These are phyloP conservation scores for Drosophila kanekoi DNA, from an alignment of 2,888 invertebrate genomes.

Conservation along the genomic window DNA sequence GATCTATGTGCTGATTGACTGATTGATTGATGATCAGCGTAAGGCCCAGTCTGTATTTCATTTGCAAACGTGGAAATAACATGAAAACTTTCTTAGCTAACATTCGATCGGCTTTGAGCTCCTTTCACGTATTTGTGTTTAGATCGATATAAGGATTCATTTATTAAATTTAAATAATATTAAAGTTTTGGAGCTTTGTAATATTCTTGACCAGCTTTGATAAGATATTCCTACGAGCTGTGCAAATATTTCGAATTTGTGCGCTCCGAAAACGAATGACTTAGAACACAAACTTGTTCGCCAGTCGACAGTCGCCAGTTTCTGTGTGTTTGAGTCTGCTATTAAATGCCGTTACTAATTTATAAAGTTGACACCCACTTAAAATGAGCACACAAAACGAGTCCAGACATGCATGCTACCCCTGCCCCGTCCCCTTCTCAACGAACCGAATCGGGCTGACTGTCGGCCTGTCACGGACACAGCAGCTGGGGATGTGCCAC, in stretches of 20 bases:
- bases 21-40: too few relatives aligned
- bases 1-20: too few relatives aligned
- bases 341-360: conserved; percentile 74
- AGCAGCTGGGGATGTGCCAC: conserved; percentile 29
- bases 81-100: too few relatives aligned
- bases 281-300: conserved; percentile 59
- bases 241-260: neutral
- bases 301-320: neutral
- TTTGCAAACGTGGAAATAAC: too few relatives aligned
- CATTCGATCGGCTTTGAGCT: too few relatives aligned
- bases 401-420: conserved; percentile 15
- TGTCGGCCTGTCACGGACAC: conserved; percentile 22
- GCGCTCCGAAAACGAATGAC: conserved; percentile 51
- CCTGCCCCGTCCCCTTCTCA: neutral
- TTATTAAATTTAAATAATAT: neutral
- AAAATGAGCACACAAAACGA: conserved; percentile 42
- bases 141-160: too few relatives aligned
- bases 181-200: neutral
- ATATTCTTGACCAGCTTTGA: neutral
- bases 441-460: too few relatives aligned
- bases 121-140: too few relatives aligned
- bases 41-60: too few relatives aligned
- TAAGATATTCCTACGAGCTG: neutral
- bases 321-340: conserved; percentile 7
- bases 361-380: conserved; percentile 72